Conservation (phyloP, 2,113 vertebrate species). For the Amazona guildingii region DNA sequence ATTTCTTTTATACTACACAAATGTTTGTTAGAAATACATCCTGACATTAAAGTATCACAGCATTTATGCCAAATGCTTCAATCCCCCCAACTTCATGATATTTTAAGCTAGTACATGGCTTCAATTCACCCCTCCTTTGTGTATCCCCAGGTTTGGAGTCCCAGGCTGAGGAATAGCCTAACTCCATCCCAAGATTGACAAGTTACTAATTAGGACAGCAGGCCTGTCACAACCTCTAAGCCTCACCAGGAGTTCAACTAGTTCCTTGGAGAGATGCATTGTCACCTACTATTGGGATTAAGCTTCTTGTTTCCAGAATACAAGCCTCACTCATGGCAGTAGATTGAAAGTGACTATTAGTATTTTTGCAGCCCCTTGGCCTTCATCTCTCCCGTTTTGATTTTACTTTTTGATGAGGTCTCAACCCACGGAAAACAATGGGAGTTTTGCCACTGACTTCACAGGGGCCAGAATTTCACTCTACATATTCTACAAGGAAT, state of each 20-base stretch:
- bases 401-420: not conserved
- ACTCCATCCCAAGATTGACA: slow-evolving; percentile 50
- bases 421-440: not conserved
- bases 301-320: slow-evolving; percentile 28
- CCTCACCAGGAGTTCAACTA: slow-evolving; percentile 8
- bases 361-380: not conserved
- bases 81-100: not conserved
- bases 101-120: slow-evolving; percentile 6
- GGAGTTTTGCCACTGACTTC: slow-evolving; percentile 17
- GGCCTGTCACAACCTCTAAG: slow-evolving; percentile 64
- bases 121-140: not conserved
- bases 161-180: slow-evolving; percentile 7
- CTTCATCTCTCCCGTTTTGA: not conserved
- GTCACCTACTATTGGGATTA: slow-evolving; percentile 42
- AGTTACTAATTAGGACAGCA: slow-evolving; percentile 62
- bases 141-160: not conserved
- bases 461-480: slow-evolving; percentile 8
- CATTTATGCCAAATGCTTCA: not conserved
- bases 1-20: not conserved
- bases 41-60: not conserved
- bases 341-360: slow-evolving; percentile 6
- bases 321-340: not conserved
- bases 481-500: not conserved
- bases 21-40: not conserved
- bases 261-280: slow-evolving; percentile 49